Evolutionary conservation across 1,140 invertebrate genomes (phyloP), one percentile per base, ranked within the genome.

Genomic region (Cydia fagiglandana): DNA sequence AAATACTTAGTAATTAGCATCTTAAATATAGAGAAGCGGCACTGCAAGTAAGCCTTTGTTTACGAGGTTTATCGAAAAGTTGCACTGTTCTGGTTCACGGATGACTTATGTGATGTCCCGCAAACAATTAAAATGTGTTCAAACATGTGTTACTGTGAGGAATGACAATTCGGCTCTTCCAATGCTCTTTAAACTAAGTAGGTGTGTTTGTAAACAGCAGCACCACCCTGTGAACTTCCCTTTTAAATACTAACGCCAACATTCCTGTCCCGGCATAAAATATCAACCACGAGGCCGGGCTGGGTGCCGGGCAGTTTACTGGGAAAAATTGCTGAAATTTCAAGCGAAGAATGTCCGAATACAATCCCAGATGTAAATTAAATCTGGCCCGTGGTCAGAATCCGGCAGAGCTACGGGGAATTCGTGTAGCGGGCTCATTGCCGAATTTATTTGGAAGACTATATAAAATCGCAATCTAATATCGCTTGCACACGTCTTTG

Each of bases 351-450:
- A 77, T 77, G 53, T 73, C 64, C 64, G 76, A 50, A n/a, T 20
- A 28, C 68, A 75, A 75, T 75, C 50, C 30, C 66, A 73, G 73
- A 83, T 85, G 81, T 84, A 84, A 86, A 86, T 86, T 84, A 84
- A 85, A 86, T 85, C 83, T 81, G 80, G 77, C 30, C 81, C 79
- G 79, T 77, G 82, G 82, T 84, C 82, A 81, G 81, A 83, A 74
- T 84, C 74, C 77, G 76, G 79, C 81, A 74, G 20, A 53, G 47
- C 61, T 47, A 20, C 13, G 73, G 66, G 30, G 73, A 78, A 76
- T 78, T 41, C 50, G 64, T 75, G 38, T 75, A 64, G 66, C 68
- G 28, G 38, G 75, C 76, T 78, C 75, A 73, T 75, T 70, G 7
- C 66, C 30, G 64, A 68, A 70, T 70, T 70, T 41, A 38, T 53